A percentile compares a stretch with the other conserved stretches of the same genome.
These are phyloP conservation scores for Drosophila monieri DNA, from an alignment of 2,888 invertebrate genomes.

Conservation along the genomic window DNA sequence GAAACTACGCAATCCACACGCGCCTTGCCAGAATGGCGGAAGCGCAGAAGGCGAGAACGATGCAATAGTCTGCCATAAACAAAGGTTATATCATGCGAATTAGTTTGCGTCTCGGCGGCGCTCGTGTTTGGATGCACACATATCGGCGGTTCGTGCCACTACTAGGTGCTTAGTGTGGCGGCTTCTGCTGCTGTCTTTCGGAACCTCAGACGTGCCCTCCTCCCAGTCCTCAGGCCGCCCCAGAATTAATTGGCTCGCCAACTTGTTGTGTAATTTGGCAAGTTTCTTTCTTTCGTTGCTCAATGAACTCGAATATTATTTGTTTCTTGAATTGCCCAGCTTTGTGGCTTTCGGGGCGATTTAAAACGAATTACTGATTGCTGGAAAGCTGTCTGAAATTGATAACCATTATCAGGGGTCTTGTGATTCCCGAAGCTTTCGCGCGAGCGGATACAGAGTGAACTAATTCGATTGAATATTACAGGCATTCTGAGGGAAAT, in stretches of 20 bases:
- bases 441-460: constrained; percentile 11
- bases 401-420: constrained; percentile 59
- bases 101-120: constrained; percentile 4
- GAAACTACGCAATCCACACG: constrained; percentile 29
- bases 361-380: constrained; percentile 29
- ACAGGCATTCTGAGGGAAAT: constrained; percentile 5
- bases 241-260: constrained; percentile 25
- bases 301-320: constrained; percentile 19
- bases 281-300: neutral
- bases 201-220: constrained; percentile 22
- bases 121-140: constrained; percentile 7
- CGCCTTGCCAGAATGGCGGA: constrained; percentile 20
- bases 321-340: constrained; percentile 26
- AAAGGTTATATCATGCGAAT: constrained; percentile 44
- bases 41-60: constrained; percentile 22
- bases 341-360: constrained; percentile 21
- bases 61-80: constrained; percentile 33
- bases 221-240: neutral
- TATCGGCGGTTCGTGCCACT: constrained; percentile 40
- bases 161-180: constrained; percentile 33
- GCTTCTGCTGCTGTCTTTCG: constrained; percentile 19
- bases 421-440: constrained; percentile 61
- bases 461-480: constrained; percentile 13
- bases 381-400: constrained; percentile 60
- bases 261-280: constrained; percentile 43